Percentiles rank a stretch among this genome's conserved stretches.
These are phyloP conservation scores for Ophion costatus DNA, from an alignment of 2,888 invertebrate genomes.

Conservation along the genomic window DNA sequence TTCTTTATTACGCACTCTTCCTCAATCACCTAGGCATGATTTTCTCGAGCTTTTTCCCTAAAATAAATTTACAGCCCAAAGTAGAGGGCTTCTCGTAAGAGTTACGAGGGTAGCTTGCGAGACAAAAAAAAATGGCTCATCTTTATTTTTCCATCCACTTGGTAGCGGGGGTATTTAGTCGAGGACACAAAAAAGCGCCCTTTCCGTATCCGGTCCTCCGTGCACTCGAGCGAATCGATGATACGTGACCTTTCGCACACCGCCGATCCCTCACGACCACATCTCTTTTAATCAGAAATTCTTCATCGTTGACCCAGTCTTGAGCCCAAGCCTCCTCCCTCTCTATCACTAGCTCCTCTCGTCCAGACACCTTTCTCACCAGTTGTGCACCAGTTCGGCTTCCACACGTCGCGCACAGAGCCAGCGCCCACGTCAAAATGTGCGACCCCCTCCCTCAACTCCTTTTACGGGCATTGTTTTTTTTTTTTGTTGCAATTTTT, in stretches of 20 bases:
- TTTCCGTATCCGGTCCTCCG: slow-evolving; percentile 5
- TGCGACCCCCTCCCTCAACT: too few species aligned
- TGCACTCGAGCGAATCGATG: slow-evolving; percentile 58
- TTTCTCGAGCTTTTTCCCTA: too few species aligned
- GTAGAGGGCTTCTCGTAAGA: too few species aligned
- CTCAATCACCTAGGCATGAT: too few species aligned
- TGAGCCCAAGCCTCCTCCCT: slow-evolving; percentile 61
- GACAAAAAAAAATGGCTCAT: too few species aligned
- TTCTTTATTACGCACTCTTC: too few species aligned
- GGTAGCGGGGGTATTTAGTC: too few species aligned
- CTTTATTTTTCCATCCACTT: too few species aligned
- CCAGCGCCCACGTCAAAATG: neutral
- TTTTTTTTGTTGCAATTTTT: too few species aligned
- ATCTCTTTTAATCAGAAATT: slow-evolving; percentile 73
- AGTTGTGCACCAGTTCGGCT: neutral
- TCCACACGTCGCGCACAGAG: neutral
- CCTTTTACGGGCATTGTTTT: too few species aligned
- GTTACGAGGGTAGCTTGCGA: too few species aligned
- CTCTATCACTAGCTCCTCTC: slow-evolving; percentile 15
- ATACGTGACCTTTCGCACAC: slow-evolving; percentile 66
- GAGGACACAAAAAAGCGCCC: slow-evolving; percentile 18
- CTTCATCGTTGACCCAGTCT: slow-evolving; percentile 71
- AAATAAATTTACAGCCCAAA: too few species aligned
- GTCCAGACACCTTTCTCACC: slow-evolving; percentile 3
- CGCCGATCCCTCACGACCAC: slow-evolving; percentile 53